Evolutionary conservation across 2,113 vertebrate species (phyloP).

Genomic region (Cyanistes caeruleus): DNA sequence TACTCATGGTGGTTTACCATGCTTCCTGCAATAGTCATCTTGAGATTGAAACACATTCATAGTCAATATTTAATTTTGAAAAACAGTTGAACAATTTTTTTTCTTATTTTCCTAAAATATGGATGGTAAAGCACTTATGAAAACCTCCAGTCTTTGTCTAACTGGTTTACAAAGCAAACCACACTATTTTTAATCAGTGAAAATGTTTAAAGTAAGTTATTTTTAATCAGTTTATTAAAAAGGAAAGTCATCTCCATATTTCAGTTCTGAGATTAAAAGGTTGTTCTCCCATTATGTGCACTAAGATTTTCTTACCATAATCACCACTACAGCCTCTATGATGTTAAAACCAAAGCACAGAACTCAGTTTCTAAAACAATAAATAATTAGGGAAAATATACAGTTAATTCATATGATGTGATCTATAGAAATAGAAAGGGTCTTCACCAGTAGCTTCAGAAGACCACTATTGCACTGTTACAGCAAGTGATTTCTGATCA

Average conservation of each 20-base stretch:
- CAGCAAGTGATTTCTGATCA: background rate
- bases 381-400: background rate
- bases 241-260: background rate
- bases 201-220: background rate
- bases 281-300: background rate
- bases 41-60: background rate
- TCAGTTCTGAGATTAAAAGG: background rate
- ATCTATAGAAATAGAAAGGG: background rate
- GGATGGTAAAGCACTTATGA: background rate
- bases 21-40: background rate
- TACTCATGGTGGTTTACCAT: background rate
- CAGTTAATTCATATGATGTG: background rate
- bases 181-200: background rate
- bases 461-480: background rate
- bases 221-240: background rate
- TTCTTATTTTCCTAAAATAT: background rate
- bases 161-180: background rate
- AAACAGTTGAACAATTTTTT: background rate
- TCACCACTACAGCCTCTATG: background rate
- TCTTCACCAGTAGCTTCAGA: background rate
- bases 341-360: background rate
- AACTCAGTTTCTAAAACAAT: background rate
- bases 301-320: background rate
- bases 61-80: background rate
- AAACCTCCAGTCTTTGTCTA: background rate